Evolutionary conservation across 2,113 vertebrate genomes (phyloP).

Genomic region (Sturnus vulgaris): DNA sequence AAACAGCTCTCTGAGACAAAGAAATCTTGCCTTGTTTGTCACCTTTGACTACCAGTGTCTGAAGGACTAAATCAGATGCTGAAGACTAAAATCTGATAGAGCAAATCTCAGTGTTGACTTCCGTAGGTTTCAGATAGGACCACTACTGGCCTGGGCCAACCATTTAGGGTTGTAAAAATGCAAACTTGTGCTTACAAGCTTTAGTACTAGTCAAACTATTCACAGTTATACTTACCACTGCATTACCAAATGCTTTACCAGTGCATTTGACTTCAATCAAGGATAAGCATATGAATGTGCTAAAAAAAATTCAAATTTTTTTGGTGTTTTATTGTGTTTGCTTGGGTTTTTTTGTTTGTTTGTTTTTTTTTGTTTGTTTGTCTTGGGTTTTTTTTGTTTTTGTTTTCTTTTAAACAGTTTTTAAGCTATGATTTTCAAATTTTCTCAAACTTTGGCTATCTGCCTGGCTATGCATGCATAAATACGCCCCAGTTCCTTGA

Average conservation of each 20-base stretch:
- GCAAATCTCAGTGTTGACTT: background rate
- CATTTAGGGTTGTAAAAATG: no score
- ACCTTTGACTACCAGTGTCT: background rate
- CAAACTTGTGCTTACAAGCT: background rate
- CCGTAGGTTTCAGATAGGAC: background rate
- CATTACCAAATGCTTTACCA: background rate
- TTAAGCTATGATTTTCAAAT: fast-evolving
- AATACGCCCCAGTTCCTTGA: background rate
- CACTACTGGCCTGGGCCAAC: background rate
- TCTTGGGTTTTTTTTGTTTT: background rate
- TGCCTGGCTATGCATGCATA: fast-evolving
- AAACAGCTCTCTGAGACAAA: background rate
- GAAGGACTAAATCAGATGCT: background rate
- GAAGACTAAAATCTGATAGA: background rate
- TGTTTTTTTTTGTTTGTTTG: background rate
- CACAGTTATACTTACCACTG: background rate
- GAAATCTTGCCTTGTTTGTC: background rate
- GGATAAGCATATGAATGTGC: background rate
- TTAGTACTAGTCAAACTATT: background rate
- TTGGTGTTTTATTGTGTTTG: background rate
- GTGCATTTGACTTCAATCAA: background rate
- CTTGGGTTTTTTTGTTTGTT: background rate
- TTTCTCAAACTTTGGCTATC: background rate
- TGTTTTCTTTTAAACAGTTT: background rate
- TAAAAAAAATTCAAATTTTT: background rate